Percentiles rank a stretch among this genome's conserved stretches.
phyloP scores from a whole-genome alignment of 2,888 invertebrate genomes.

The Hybos culiciformis region DNA sequence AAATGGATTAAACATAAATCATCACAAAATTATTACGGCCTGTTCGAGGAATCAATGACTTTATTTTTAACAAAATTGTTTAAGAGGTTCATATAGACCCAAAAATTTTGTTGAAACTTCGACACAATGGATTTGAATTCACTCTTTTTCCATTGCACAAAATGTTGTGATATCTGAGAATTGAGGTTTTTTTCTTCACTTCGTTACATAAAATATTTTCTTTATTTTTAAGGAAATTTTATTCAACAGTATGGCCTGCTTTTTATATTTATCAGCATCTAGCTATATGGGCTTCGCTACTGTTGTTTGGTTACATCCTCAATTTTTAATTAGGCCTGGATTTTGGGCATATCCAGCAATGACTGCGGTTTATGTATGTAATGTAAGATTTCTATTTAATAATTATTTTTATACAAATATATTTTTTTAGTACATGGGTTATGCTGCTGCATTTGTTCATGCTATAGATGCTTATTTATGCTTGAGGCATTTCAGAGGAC shows the following conservation, averaged over 20 bases:
- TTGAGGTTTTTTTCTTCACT: too few relatives aligned
- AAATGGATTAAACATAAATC: too few relatives aligned
- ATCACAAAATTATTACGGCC: too few relatives aligned
- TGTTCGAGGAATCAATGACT: too few relatives aligned
- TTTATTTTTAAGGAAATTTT: conserved; percentile 53
- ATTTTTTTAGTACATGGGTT: conserved; percentile 60
- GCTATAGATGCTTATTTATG: conserved; percentile 67
- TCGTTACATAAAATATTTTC: conserved; percentile 3
- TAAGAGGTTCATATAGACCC: too few relatives aligned
- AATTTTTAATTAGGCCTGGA: conserved; percentile 55
- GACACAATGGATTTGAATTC: too few relatives aligned
- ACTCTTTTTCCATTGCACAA: too few relatives aligned
- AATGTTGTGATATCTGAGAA: too few relatives aligned
- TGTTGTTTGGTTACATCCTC: conserved; percentile 60
- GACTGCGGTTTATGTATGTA: conserved; percentile 74
- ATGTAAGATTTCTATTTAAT: neutral
- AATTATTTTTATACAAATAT: neutral
- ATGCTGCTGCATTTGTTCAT: conserved; percentile 58
- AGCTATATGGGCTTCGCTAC: conserved; percentile 69
- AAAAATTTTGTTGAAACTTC: too few relatives aligned
- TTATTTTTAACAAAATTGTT: too few relatives aligned
- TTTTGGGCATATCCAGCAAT: conserved; percentile 80
- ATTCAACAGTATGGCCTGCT: conserved; percentile 63
- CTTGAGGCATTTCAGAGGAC: conserved; percentile 51
- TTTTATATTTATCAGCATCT: conserved; percentile 65